Conservation (phyloP, 1,140 invertebrate genomes). For the Chironomus tepperi region DNA sequence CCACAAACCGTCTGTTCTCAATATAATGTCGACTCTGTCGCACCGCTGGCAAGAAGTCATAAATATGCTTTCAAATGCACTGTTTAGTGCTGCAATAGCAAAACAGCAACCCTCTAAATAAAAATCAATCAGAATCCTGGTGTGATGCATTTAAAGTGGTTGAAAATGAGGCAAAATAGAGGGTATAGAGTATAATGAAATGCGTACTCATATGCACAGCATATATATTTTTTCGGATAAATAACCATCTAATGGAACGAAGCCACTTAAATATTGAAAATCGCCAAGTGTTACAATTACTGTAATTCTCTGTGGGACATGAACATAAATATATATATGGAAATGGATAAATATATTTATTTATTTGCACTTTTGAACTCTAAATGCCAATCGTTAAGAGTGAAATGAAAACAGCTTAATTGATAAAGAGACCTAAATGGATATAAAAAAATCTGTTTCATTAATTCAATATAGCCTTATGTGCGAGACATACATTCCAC, state of each 20-base stretch:
- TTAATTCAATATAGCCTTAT: conserved; percentile 17
- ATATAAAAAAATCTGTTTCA: conserved; percentile 16
- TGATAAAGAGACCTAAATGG: background rate
- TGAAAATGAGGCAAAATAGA: background rate
- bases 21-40: background rate
- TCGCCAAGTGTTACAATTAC: background rate
- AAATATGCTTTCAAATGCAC: conserved; percentile 21
- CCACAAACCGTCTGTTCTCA: no score
- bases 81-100: background rate
- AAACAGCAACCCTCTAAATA: background rate
- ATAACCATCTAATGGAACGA: background rate
- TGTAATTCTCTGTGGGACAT: conserved; percentile 16
- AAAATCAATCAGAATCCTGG: conserved; percentile 15
- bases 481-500: background rate
- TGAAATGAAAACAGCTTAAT: background rate
- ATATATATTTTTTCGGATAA: background rate
- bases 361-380: conserved; percentile 23
- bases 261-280: conserved; percentile 16
- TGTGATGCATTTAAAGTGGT: conserved; percentile 1
- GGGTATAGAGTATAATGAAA: background rate
- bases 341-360: background rate
- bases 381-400: background rate
- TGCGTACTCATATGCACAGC: conserved; percentile 9
- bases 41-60: background rate
- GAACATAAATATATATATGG: background rate